Conservation (phyloP, 2,113 vertebrate genomes). For the Sturnus vulgaris region DNA sequence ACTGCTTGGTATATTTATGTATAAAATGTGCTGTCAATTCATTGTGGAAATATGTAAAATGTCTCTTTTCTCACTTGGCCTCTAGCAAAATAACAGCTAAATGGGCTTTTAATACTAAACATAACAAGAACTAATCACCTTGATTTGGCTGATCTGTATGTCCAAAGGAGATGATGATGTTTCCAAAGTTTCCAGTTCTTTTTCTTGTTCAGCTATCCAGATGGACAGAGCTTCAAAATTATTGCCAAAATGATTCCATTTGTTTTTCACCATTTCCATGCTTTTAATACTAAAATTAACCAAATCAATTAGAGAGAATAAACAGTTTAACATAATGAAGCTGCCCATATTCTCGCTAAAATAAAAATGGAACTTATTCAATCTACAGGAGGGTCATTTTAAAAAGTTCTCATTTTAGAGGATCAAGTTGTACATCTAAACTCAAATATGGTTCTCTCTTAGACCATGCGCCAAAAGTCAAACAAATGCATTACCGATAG, state of each 20-base stretch:
- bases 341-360: neutral
- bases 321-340: conserved; percentile 62
- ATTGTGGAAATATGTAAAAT: neutral
- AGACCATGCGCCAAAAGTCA: neutral
- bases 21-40: neutral
- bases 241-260: conserved; percentile 86
- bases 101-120: conserved; percentile 15
- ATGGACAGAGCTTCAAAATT: conserved; percentile 82
- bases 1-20: neutral
- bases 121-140: conserved; percentile 80
- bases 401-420: neutral
- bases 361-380: neutral
- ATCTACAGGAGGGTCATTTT: neutral
- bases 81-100: neutral
- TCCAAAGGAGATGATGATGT: conserved; percentile 77
- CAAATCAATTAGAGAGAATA: conserved; percentile 74
- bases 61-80: neutral
- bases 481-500: neutral
- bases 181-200: conserved; percentile 79
- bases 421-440: neutral
- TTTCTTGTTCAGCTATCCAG: conserved; percentile 89
- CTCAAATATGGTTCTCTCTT: neutral
- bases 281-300: conserved; percentile 86
- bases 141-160: conserved; percentile 81
- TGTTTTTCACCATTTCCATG: conserved; percentile 86